Evolutionary conservation across 2,113 vertebrate species (phyloP).

Genomic region (Gallinago undulata): DNA sequence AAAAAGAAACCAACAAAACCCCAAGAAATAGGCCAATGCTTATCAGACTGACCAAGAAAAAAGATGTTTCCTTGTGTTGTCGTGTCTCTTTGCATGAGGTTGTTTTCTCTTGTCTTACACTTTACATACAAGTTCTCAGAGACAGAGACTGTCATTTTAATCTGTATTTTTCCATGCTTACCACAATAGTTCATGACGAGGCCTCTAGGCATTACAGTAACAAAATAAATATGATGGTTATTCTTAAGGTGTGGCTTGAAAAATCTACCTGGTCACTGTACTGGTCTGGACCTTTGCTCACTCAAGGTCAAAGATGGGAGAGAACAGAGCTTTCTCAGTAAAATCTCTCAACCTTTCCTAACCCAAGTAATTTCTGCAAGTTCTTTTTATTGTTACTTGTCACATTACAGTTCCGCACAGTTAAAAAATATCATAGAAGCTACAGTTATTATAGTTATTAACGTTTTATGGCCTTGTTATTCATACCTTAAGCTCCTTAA

Average conservation of each 20-base stretch:
- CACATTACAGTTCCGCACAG: conserved; percentile 60
- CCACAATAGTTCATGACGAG: conserved; percentile 8
- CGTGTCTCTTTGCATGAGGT: background rate
- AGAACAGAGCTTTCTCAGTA: background rate
- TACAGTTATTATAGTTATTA: conserved; percentile 77
- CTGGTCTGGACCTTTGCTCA: background rate
- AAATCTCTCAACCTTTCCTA: conserved; percentile 47
- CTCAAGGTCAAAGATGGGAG: conserved; percentile 27
- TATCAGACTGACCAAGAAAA: background rate
- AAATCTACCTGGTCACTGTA: background rate
- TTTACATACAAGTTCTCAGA: background rate
- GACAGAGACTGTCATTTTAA: conserved; percentile 45
- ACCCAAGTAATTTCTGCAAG: conserved; percentile 39
- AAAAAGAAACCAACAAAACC: background rate
- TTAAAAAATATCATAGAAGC: conserved; percentile 65
- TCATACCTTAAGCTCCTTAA: conserved; percentile 73
- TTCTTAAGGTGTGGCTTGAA: background rate
- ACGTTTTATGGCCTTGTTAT: conserved; percentile 78
- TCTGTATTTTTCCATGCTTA: conserved; percentile 6
- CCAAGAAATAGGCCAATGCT: background rate
- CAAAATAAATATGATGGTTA: background rate
- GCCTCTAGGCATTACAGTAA: background rate
- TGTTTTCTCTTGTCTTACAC: background rate
- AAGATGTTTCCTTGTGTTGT: background rate
- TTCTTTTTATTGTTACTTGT: conserved; percentile 65